Percentiles rank a stretch among this genome's conserved stretches.
phyloP scores from a whole-genome alignment of 2,113 vertebrate species.

The Numida meleagris region DNA sequence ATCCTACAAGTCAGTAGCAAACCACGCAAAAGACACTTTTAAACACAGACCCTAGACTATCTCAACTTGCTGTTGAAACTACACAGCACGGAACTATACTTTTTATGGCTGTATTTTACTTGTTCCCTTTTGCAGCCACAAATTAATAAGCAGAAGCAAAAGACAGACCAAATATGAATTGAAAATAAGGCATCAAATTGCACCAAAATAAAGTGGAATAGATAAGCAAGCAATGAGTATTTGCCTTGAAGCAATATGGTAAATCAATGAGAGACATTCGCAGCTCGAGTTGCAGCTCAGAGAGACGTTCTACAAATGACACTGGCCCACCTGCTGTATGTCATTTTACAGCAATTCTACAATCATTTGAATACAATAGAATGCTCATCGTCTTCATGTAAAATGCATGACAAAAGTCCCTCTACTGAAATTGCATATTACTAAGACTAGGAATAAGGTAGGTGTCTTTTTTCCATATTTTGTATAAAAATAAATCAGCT shows the following conservation, averaged over 20 bases:
- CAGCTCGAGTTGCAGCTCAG: background rate
- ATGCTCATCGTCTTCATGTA: constrained; percentile 31
- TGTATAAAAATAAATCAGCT: background rate
- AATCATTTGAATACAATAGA: constrained; percentile 37
- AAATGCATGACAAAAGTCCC: constrained; percentile 28
- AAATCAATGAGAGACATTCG: background rate
- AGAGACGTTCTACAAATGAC: constrained; percentile 27
- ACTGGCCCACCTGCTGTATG: constrained; percentile 46
- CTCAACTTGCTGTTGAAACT: background rate
- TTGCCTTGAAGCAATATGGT: background rate
- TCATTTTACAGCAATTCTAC: constrained; percentile 33
- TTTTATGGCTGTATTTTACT: background rate
- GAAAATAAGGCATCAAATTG: constrained; percentile 50
- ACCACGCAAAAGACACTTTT: background rate
- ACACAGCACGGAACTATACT: background rate
- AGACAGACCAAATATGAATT: constrained; percentile 15
- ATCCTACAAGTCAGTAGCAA: background rate
- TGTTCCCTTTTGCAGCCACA: constrained; percentile 13
- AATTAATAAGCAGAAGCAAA: constrained; percentile 46
- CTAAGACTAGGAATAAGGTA: background rate
- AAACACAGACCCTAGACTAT: background rate
- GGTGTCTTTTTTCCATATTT: background rate
- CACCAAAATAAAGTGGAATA: constrained; percentile 43
- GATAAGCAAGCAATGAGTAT: background rate
- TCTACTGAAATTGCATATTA: constrained; percentile 30